Base-by-base conservation (phyloP, 92 coral and sea anemone genomes). In the Actinernus sp. region DNA sequence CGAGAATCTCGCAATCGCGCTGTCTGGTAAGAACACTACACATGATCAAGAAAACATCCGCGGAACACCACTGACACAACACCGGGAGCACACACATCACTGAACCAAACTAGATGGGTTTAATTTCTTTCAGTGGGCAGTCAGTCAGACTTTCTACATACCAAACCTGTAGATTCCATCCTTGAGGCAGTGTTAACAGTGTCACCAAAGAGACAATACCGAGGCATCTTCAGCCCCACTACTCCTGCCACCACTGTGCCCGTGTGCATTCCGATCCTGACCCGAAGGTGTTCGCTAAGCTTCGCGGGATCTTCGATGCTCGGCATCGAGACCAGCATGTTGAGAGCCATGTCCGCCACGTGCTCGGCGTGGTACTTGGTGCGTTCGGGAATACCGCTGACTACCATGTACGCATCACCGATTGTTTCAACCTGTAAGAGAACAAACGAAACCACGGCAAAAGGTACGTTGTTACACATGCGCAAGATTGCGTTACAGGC, bases 361-460 rank as follows among this genome's bases (percentile, higher is more conserved):
- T 90, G 97, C 27, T 90, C 97, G 0, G 97, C 97, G 33, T 90
- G 97, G 61, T 90, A 90, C 29, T 53, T 61, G 71, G 86, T 90
- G 17, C 92, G 64, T 55, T 85, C 97, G 22, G 97, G 97, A 30
- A 90, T 83, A 65, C 97, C 97, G 66, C 97, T 90, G 48, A 90
- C 97, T 58, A 90, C 84, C 97, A 90, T 90, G 70, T 90, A 90
- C 2, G 97, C 97, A 71, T 90, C 97, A 24, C 97, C 97, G n/a
- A 90, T 90, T 23, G 97, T 90, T 64, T 90, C 97, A 48, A 90
- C 97, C 97, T 90, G 27, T 16, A 73, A 4, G 12, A 62, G 14
- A 8, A 45, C 18, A 55, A 56, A 27, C 32, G 33, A 22, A 19
- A 17, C 44, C 20, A 8, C 20, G 43, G 9, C 3, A 4, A n/a